Percentiles rank a stretch among this genome's conserved stretches.
These are phyloP conservation scores for Willowsia nigromaculata DNA, from an alignment of 2,888 invertebrate genomes.

Conservation along the genomic window DNA sequence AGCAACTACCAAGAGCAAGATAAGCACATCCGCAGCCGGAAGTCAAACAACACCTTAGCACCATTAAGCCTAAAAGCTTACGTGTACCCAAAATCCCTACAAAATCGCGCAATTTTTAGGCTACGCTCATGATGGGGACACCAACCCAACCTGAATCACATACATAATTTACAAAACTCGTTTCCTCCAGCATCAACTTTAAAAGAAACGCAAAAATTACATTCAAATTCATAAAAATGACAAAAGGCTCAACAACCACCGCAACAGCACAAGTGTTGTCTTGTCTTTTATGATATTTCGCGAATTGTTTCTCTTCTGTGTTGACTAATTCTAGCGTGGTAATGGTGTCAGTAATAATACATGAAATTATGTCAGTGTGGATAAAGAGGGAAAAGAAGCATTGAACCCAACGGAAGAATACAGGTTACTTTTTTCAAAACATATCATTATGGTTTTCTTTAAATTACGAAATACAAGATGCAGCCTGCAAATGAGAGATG, in stretches of 20 bases:
- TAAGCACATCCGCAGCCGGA: too few species aligned
- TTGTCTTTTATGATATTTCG: not conserved
- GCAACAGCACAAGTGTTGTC: slow-evolving; percentile 52
- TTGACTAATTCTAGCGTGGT: slow-evolving; percentile 11
- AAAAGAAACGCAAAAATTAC: not conserved
- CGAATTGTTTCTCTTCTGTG: slow-evolving; percentile 12
- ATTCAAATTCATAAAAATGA: slow-evolving; percentile 36
- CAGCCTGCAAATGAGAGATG: not conserved
- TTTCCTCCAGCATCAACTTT: too few species aligned
- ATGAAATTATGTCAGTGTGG: not conserved
- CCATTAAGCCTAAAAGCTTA: too few species aligned
- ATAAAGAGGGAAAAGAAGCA: not conserved
- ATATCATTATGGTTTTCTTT: not conserved
- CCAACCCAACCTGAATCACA: too few species aligned
- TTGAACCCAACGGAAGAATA: not conserved
- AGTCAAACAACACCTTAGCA: too few species aligned
- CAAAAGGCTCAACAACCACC: slow-evolving; percentile 38
- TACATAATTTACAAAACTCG: too few species aligned
- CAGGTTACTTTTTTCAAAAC: not conserved
- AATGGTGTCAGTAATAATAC: not conserved
- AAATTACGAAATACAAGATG: not conserved
- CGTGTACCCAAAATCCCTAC: too few species aligned
- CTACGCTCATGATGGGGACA: too few species aligned
- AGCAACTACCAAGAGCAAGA: too few species aligned
- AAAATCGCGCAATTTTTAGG: too few species aligned